phyloP scores from a whole-genome alignment of 1,140 invertebrate species.

The Nebria ingens region DNA sequence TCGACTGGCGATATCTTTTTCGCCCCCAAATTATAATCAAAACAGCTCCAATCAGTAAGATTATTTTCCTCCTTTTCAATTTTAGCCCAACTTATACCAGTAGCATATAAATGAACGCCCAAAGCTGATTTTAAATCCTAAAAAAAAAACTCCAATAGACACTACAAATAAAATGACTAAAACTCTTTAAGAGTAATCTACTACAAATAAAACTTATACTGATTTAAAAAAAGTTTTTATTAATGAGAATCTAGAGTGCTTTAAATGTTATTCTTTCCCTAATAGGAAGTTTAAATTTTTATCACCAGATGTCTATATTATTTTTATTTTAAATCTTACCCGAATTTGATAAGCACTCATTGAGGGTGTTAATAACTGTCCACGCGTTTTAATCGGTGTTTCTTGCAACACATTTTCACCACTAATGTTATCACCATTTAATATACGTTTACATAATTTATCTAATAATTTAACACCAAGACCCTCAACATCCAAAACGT shows the following conservation, averaged over 20 bases:
- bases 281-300: no score
- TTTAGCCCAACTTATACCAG: constrained; percentile 9
- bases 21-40: neutral
- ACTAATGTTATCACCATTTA: neutral
- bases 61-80: neutral
- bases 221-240: no score
- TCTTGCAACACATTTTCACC: neutral
- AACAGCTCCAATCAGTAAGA: constrained; percentile 4
- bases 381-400: neutral
- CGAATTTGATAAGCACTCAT: neutral
- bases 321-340: neutral
- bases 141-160: neutral
- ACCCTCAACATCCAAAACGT: neutral
- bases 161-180: no score
- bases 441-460: constrained; percentile 10
- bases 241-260: no score
- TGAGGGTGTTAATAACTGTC: neutral
- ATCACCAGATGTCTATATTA: no score
- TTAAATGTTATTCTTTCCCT: no score
- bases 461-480: neutral
- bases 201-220: no score
- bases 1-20: neutral
- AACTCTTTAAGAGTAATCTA: no score
- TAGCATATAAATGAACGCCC: neutral
- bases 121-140: constrained; percentile 2